These are phyloP conservation scores for Anthoscopus minutus DNA, from an alignment of 2,113 vertebrate species.

Conservation along the genomic window DNA sequence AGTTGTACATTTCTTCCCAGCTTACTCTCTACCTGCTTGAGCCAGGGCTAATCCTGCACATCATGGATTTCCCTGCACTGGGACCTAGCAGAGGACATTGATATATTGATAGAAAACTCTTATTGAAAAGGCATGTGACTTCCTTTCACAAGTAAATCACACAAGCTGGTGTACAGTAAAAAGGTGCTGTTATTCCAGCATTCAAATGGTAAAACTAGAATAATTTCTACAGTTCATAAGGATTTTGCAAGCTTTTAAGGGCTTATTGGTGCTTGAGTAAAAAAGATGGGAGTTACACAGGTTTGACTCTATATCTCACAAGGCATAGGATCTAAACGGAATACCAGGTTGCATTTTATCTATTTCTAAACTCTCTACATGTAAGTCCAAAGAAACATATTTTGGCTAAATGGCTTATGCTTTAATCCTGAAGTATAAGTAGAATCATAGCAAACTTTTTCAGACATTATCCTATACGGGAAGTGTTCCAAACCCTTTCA, in stretches of 20 bases:
- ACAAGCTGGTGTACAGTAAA: background rate
- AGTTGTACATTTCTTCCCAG: background rate
- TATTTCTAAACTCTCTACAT: background rate
- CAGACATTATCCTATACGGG: background rate
- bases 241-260: background rate
- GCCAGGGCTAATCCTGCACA: background rate
- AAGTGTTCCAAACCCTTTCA: rapidly evolving
- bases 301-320: background rate
- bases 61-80: rapidly evolving
- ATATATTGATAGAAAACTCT: background rate
- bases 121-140: background rate
- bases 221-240: background rate
- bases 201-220: background rate
- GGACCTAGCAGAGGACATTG: background rate
- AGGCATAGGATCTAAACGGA: background rate
- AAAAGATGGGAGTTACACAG: background rate
- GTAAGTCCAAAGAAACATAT: background rate
- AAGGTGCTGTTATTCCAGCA: background rate
- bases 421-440: background rate
- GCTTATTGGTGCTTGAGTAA: background rate
- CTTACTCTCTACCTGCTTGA: background rate
- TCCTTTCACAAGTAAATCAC: background rate
- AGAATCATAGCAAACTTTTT: background rate
- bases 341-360: background rate
- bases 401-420: background rate